Evolutionary conservation across 2,888 invertebrate species (phyloP), one percentile per base, ranked within the genome.

Genomic region (Drosophila anceps): DNA sequence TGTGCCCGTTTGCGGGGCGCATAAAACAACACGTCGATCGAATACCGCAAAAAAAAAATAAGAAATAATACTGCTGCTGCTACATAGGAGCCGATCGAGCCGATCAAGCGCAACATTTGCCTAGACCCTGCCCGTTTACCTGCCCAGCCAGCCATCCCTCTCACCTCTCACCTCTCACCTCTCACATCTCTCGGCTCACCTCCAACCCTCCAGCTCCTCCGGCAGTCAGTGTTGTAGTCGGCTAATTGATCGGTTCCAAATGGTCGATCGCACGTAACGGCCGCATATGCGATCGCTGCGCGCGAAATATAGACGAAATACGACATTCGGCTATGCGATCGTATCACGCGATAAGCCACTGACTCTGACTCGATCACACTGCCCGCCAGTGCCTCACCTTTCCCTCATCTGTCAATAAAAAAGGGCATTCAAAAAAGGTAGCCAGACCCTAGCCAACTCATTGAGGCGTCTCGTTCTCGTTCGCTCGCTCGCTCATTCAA

Each of bases 211-310:
- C 33, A 37, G 39, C 39, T 43, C 37, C 39, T 43, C 37, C 27
- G 51, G 15, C 31, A 35, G 51, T 15, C 51, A 53, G 55, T 55
- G 58, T 77, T 78, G 67, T 85, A 87, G 88, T 81, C 83, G 81
- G 83, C 91, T 92, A 92, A 92, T 93, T 92, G 93, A 92, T 93
- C 92, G 93, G 92, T 92, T 92, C 92, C 93, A 91, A 92, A 91
- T 92, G 92, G 91, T 81, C 91, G 90, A 92, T 91, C 91, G 91
- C 80, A 84, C 86, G 91, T 82, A 91, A 81, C 91, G 82, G 84
- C 72, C 69, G 57, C 76, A 79, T 73, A 62, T 76, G 82, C 61
- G 69, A 71, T 69, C 69, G 53, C 55, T 59, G 70, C 71, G 65
- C 81, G 73, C 78, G 76, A 79, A 76, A 74, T 79, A 69, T 84